Conservation (phyloP, 1,140 invertebrate species). For the Aphelinus atriplicis region DNA sequence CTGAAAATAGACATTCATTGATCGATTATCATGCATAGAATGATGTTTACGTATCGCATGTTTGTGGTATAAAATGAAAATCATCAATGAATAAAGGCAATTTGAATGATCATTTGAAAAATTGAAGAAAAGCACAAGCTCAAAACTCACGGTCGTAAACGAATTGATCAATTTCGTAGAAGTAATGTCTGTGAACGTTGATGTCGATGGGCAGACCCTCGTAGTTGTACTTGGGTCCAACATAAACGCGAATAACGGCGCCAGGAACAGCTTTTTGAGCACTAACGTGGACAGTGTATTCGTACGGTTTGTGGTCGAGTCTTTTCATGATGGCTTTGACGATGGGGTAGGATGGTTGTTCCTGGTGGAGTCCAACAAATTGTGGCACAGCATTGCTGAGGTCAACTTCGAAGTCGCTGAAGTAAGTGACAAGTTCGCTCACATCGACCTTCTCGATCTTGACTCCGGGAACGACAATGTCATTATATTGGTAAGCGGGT, state of each 20-base stretch:
- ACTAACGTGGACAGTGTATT: constrained; percentile 66
- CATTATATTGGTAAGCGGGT: constrained; percentile 71
- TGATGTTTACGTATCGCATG: no score
- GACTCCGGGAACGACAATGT: constrained; percentile 73
- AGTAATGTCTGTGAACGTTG: constrained; percentile 70
- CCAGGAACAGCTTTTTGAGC: constrained; percentile 59
- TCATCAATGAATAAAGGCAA: no score
- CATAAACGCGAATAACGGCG: constrained; percentile 67
- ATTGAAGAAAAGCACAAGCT: not conserved
- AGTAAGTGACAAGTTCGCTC: constrained; percentile 71
- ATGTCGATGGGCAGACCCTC: constrained; percentile 67
- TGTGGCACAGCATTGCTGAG: constrained; percentile 64
- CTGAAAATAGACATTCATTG: constrained; percentile 48
- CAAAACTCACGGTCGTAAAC: constrained; percentile 65
- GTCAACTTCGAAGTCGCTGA: constrained; percentile 68
- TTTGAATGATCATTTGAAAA: no score
- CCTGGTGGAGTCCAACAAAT: constrained; percentile 47
- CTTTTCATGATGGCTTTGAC: constrained; percentile 59
- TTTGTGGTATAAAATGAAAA: constrained; percentile 41
- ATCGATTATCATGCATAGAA: not conserved
- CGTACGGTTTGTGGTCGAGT: constrained; percentile 75
- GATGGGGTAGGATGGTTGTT: constrained; percentile 47
- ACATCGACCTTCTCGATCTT: constrained; percentile 72
- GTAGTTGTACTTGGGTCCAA: constrained; percentile 70
- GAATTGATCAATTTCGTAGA: constrained; percentile 77